Percentiles rank a stretch among this genome's conserved stretches.
Conservation (phyloP, 2,888 invertebrate genomes). For the Trissolcus japonicus region DNA sequence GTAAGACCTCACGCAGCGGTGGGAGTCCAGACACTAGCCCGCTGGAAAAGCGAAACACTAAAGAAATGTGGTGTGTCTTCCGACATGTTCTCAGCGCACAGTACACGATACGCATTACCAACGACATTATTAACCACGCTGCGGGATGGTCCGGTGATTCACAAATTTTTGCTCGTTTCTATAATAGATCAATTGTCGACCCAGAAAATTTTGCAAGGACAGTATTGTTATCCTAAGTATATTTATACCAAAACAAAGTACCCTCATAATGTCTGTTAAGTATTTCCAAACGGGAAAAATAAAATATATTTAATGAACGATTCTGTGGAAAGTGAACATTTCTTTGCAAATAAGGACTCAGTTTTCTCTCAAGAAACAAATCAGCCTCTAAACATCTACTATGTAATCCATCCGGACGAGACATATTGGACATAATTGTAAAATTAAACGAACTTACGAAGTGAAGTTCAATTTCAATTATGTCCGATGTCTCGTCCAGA, state of each 20-base stretch:
- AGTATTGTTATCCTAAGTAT: not conserved
- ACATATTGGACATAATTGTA: conserved; percentile 4
- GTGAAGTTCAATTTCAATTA: too few species aligned
- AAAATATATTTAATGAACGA: too few species aligned
- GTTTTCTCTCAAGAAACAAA: not conserved
- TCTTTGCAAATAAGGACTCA: not conserved
- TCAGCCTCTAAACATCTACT: not conserved
- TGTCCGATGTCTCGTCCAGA: too few species aligned
- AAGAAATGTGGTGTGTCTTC: conserved; percentile 1
- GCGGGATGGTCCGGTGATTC: conserved; percentile 4
- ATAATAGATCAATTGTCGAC: not conserved
- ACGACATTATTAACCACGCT: conserved; percentile 7
- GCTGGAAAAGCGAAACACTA: conserved; percentile 2
- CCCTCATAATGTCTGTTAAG: too few species aligned
- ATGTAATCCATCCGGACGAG: conserved; percentile 4
- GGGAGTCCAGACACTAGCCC: not conserved
- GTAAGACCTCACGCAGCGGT: conserved; percentile 32
- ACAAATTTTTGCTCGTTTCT: not conserved
- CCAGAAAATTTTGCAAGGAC: not conserved
- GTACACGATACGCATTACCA: conserved; percentile 7
- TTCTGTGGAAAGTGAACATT: too few species aligned
- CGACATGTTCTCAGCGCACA: conserved; percentile 2
- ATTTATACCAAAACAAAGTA: too few species aligned
- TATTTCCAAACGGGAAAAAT: too few species aligned
- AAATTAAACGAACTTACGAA: too few species aligned